phyloP scores from a whole-genome alignment of 1,140 invertebrate genomes.

The silkworm (Bombyx mori) region ASM3026992v2 NC_085121.1:5684001-5684500 shows the following conservation, averaged over 20 bases:
- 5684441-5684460: too few relatives aligned
- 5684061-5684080: neutral
- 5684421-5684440: too few relatives aligned
- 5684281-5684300: conserved; percentile 43
- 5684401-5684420: too few relatives aligned
- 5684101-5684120: neutral
- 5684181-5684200: too few relatives aligned
- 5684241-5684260: conserved; percentile 65
- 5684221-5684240: conserved; percentile 25
- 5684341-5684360: conserved; percentile 27
- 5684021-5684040: too few relatives aligned
- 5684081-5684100: neutral
- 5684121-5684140: neutral
- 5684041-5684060: too few relatives aligned
- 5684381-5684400: neutral
- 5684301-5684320: conserved; percentile 59
- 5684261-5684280: conserved; percentile 42
- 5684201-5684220: too few relatives aligned
- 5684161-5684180: neutral
- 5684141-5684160: neutral
- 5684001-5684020: too few relatives aligned
- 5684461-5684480: too few relatives aligned
- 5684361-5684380: conserved; percentile 18
- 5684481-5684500: too few relatives aligned
- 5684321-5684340: conserved; percentile 62